These are phyloP conservation scores for Lepus americanus DNA, from an alignment of 2,113 vertebrate genomes.

Conservation along the genomic window DNA sequence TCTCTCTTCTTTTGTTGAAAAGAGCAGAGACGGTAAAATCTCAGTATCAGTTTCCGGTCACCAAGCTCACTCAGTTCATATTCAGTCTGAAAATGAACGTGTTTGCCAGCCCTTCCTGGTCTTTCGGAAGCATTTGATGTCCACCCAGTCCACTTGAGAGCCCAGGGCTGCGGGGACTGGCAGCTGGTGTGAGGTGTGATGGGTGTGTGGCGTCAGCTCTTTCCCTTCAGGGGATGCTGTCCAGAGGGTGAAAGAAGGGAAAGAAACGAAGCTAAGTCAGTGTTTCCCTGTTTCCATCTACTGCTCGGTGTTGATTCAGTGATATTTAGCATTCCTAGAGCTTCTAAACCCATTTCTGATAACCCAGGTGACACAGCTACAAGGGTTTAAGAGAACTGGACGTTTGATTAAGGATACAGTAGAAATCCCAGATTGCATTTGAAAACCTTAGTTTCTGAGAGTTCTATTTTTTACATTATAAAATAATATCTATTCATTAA, in stretches of 20 bases:
- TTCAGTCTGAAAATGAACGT: constrained; percentile 79
- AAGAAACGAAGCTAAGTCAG: constrained; percentile 7
- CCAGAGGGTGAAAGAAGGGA: neutral
- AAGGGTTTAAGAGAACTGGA: constrained; percentile 48
- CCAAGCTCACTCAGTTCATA: constrained; percentile 79
- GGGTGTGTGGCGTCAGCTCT: neutral
- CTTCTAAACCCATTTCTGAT: constrained; percentile 37
- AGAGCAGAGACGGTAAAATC: constrained; percentile 66
- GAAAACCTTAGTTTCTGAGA: constrained; percentile 23
- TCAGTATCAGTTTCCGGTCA: constrained; percentile 67
- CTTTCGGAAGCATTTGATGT: constrained; percentile 61
- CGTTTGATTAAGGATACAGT: constrained; percentile 12
- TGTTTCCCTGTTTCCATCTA: neutral
- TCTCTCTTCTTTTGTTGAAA: constrained; percentile 10
- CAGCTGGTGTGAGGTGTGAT: neutral
- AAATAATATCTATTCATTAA: neutral
- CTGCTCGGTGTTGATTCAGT: neutral
- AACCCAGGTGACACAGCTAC: neutral
- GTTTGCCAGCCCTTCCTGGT: constrained; percentile 73
- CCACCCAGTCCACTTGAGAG: neutral
- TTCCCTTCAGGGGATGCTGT: neutral
- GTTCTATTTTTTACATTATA: neutral
- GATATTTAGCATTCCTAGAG: neutral
- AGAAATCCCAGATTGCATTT: neutral
- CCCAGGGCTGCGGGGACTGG: too few relatives aligned